Evolutionary conservation across 2,113 vertebrate genomes (phyloP).

Genomic region (Cynoglossus semilaevis): DNA sequence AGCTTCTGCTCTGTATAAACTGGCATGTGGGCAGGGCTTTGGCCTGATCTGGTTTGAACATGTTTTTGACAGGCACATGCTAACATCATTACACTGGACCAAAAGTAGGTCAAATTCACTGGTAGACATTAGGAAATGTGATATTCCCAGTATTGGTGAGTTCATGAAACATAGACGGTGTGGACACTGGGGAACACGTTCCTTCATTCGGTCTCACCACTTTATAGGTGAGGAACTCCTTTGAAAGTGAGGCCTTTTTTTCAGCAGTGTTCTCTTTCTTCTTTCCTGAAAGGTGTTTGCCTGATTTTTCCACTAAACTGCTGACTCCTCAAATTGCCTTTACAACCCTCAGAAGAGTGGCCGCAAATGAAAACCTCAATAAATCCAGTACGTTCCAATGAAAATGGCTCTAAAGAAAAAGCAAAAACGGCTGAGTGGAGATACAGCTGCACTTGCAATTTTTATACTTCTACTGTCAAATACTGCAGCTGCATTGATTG

Average conservation of each 20-base stretch:
- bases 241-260: background rate
- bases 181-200: slow-evolving; percentile 5
- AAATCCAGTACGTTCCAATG: background rate
- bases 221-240: slow-evolving; percentile 6
- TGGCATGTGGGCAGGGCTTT: slow-evolving; percentile 38
- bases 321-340: background rate
- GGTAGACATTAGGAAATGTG: too few species aligned
- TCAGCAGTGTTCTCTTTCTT: background rate
- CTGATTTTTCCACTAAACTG: background rate
- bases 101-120: slow-evolving; percentile 62
- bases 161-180: slow-evolving; percentile 1
- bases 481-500: too few species aligned
- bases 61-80: slow-evolving; percentile 53
- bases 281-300: background rate
- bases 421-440: too few species aligned
- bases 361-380: slow-evolving; percentile 6
- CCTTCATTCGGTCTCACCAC: background rate
- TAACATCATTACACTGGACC: slow-evolving; percentile 52
- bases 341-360: background rate
- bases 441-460: too few species aligned
- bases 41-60: slow-evolving; percentile 45
- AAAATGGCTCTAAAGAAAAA: too few species aligned
- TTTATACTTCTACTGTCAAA: too few species aligned
- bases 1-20: slow-evolving; percentile 24
- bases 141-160: background rate